phyloP scores from a whole-genome alignment of 1,140 invertebrate genomes.

The Hycleus phaleratus region DNA sequence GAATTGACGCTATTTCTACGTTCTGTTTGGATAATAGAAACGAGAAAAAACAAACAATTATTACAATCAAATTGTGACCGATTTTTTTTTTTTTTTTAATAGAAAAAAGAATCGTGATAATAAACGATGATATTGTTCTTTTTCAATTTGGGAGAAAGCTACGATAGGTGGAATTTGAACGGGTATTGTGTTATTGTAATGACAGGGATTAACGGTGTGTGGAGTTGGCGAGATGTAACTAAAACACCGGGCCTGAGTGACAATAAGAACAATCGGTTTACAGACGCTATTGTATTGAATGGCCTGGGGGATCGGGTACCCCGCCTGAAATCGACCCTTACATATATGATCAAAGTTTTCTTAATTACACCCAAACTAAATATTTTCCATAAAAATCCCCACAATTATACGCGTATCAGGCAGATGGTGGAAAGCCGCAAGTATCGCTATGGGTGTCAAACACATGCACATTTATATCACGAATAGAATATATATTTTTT shows the following conservation, averaged over 20 bases:
- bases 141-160: constrained; percentile 8
- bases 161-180: constrained; percentile 9
- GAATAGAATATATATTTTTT: neutral
- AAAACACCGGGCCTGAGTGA: constrained; percentile 21
- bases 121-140: neutral
- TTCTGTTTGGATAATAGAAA: constrained; percentile 27
- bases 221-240: constrained; percentile 7
- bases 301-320: constrained; percentile 17
- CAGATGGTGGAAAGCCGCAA: constrained; percentile 23
- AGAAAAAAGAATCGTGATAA: neutral
- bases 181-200: constrained; percentile 12
- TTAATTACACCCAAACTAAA: constrained; percentile 28
- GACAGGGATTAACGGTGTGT: constrained; percentile 14
- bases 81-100: neutral
- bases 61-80: no score
- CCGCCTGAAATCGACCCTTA: constrained; percentile 20
- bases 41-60: neutral
- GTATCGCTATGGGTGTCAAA: constrained; percentile 21
- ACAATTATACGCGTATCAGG: constrained; percentile 21
- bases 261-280: constrained; percentile 33
- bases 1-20: constrained; percentile 38
- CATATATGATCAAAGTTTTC: constrained; percentile 24
- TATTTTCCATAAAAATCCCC: constrained; percentile 29
- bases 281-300: constrained; percentile 25
- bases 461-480: constrained; percentile 4